phyloP scores from a whole-genome alignment of 2,797 vertebrate genomes.

The Galagoides demidoff region DNA sequence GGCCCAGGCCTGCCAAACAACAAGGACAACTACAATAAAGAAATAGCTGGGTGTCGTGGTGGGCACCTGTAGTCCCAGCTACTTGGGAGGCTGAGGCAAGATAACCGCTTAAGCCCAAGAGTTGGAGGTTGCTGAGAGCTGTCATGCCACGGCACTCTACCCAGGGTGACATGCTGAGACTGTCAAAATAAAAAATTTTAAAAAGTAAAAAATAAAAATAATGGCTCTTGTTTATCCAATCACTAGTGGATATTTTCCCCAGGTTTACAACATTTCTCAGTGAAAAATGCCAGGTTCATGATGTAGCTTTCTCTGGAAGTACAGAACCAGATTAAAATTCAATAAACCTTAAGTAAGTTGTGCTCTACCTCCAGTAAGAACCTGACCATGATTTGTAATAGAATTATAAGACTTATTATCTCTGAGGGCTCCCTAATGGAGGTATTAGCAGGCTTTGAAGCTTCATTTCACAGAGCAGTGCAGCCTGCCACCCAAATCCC shows the following conservation, averaged over 20 bases:
- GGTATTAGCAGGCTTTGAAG: not conserved
- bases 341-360: not conserved
- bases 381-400: not conserved
- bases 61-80: too few species aligned
- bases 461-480: not conserved
- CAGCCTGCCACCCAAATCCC: not conserved
- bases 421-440: not conserved
- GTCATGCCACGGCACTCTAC: too few species aligned
- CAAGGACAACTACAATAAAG: too few species aligned
- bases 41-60: too few species aligned
- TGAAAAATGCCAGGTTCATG: slow-evolving; percentile 10
- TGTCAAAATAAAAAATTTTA: too few species aligned
- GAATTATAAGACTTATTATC: not conserved
- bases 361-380: not conserved
- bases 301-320: not conserved
- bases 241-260: slow-evolving; percentile 25
- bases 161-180: too few species aligned
- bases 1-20: too few species aligned
- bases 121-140: too few species aligned
- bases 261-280: not conserved
- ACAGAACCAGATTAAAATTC: slow-evolving; percentile 31
- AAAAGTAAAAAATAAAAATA: not conserved
- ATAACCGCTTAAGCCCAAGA: too few species aligned
- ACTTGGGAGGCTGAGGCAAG: too few species aligned
- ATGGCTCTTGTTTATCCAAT: slow-evolving; percentile 1